Base-by-base conservation (phyloP, 2,888 invertebrate species). In the Thelaira solivaga region DNA sequence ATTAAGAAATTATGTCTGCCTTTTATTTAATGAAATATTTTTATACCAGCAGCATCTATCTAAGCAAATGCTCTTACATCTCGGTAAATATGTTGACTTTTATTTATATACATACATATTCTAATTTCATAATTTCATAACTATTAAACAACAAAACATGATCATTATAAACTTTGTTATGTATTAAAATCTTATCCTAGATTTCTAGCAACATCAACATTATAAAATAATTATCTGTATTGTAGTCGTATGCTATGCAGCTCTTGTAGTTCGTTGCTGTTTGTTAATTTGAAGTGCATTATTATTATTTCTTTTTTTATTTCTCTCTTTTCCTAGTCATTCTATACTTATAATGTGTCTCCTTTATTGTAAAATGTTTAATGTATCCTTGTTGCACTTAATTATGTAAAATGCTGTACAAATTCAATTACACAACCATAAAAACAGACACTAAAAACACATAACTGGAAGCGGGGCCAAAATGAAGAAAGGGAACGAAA, bases 321-420 rank as follows among this genome's bases (percentile, higher is more conserved):
- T 47, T n/a, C 55, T 24, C 8, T 34, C 8, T 24, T 22, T 34
- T 34, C n/a, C 13, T 16, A n/a, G n/a, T n/a, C n/a, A n/a, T 43
- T 3, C 29, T 65, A 11, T 64, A n/a, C 18, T 13, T 18, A 61
- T 45, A 26, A n/a, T 45, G 43, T 45, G 53, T 62, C 61, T 61
- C 41, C 51, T 20, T 71, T 26, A 34, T 34, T 55, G 34, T 62
- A 64, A 43, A 59, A 71, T 76, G 64, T 53, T 76, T 69, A 73
- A 43, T 68, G 73, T 74, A 65, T 74, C 78, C 69, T 69, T 78
- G 78, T 74, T 78, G 73, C 69, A 69, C 69, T 78, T 78, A 78
- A 78, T 78, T 78, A 78, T 78, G 78, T 65, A 74, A 78, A 78
- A 78, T 74, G 45, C 45, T 74, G 78, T 69, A 59, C 65, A 78